Conservation (phyloP, 2,113 vertebrate genomes). For the Gobiocypris rarus region DNA sequence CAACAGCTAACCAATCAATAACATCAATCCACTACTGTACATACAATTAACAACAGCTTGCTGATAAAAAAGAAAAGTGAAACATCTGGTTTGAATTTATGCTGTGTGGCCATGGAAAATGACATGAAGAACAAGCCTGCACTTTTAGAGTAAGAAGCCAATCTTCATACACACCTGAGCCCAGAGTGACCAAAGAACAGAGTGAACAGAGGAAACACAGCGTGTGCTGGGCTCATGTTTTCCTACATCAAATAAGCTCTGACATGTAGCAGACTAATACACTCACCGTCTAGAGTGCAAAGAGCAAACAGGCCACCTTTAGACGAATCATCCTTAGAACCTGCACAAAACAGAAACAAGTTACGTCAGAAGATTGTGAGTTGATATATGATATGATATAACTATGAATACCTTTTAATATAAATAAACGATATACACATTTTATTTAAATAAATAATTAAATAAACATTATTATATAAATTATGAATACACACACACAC, state of each 20-base stretch:
- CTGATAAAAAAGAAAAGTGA: not conserved
- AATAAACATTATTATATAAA: too few relatives aligned
- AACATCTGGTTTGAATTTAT: not conserved
- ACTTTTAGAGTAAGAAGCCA: constrained; percentile 1
- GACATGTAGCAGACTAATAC: constrained; percentile 47
- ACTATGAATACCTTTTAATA: not conserved
- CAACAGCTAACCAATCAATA: not conserved
- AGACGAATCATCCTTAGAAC: constrained; percentile 76
- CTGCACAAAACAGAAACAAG: constrained; percentile 51
- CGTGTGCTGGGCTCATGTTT: not conserved
- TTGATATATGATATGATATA: too few relatives aligned
- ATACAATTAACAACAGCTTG: not conserved
- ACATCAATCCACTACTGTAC: not conserved
- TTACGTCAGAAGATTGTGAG: not conserved
- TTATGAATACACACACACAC: too few relatives aligned
- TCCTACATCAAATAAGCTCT: not conserved
- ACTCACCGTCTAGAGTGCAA: constrained; percentile 95
- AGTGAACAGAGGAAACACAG: not conserved
- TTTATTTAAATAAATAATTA: too few relatives aligned
- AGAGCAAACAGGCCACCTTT: constrained; percentile 92
- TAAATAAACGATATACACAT: not conserved
- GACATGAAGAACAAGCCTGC: not conserved
- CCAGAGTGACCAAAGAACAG: not conserved
- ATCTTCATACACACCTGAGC: constrained; percentile 27
- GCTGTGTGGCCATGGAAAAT: not conserved